Base-by-base conservation (phyloP, 2,797 vertebrate genomes). In the Fringilla coelebs region DNA sequence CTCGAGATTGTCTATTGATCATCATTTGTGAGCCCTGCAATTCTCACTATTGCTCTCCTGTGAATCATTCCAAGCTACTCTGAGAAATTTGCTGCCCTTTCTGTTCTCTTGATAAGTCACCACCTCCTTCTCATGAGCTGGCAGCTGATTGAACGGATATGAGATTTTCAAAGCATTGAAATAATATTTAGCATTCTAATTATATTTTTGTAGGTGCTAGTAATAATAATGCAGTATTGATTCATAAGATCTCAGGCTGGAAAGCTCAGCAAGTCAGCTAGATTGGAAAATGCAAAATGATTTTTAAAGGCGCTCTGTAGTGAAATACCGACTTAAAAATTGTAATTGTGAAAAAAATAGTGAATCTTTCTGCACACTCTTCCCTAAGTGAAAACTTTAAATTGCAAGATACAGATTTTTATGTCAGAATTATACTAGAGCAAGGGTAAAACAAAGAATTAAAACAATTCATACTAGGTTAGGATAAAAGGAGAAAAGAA, bases 151-250 rank as follows among this genome's bases (percentile, higher is more conserved):
- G 88, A 96, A 96, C 6, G 6, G 88, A 94, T 91, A 90, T 4
- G 67, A 89, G 61, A 32, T 96, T 94, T 94, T 90, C 60, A 83
- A 94, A 92, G 61, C 54, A 83, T n/a, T 91, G 58, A 77, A 93
- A 91, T 89, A 93, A 92, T 92, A 89, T 91, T 93, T 96, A 93
- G 57, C 52, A 60, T 70, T 94, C 86, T 96, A 90, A 96, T 88
- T 90, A 95, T 91, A 63, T 89, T 96, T 93, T 93, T 83, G 73
- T 93, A 93, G 81, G 77, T 95, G 66, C 62, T 88, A 76, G 75
- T 80, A 88, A 88, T 85, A 84, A 80, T 91, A 94, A 93, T 63
- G 31, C 77, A 65, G 57, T 93, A 95, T 95, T 88, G 91, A 95
- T 94, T 94, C 89, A 93, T 85, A 85, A 66, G 60, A 61, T 91